phyloP scores from a whole-genome alignment of 2,888 invertebrate species.

The Trissoscelio sp. region DNA sequence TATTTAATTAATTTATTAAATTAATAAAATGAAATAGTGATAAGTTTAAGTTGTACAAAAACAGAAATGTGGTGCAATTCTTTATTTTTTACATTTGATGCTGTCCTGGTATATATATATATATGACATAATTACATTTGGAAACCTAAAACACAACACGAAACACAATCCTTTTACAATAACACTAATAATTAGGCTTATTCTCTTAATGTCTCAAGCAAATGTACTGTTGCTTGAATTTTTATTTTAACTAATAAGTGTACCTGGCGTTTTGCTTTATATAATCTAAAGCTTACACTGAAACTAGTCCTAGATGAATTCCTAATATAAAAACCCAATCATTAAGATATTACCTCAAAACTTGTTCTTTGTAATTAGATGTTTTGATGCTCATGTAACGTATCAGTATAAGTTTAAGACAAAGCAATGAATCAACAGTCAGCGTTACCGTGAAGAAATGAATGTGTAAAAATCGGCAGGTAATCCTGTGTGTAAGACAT shows the following conservation, averaged over 20 bases:
- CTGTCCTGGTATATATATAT: too few species aligned
- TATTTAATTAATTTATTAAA: conserved; percentile 65
- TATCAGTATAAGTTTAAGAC: conserved; percentile 13
- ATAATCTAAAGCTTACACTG: conserved; percentile 5
- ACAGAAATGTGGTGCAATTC: conserved; percentile 14
- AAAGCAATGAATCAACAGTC: conserved; percentile 24
- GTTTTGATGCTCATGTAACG: background rate
- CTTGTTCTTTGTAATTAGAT: conserved; percentile 1
- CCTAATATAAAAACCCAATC: conserved; percentile 46
- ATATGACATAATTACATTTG: too few species aligned
- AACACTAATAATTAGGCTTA: conserved; percentile 24
- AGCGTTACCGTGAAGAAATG: conserved; percentile 36
- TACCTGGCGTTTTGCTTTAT: conserved; percentile 34
- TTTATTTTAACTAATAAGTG: conserved; percentile 25
- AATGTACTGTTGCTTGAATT: conserved; percentile 27
- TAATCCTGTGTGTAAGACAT: conserved; percentile 65
- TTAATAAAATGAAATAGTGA: conserved; percentile 46
- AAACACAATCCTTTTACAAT: background rate
- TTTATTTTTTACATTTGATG: too few species aligned
- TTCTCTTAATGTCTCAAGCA: conserved; percentile 33
- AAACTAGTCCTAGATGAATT: conserved; percentile 73
- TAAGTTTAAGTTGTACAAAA: conserved; percentile 37
- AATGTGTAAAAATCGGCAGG: conserved; percentile 61
- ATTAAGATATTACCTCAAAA: conserved; percentile 9
- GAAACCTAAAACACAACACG: background rate